Conservation (phyloP, 2,797 vertebrate species). For the Dendrocincla fuliginosa region DNA sequence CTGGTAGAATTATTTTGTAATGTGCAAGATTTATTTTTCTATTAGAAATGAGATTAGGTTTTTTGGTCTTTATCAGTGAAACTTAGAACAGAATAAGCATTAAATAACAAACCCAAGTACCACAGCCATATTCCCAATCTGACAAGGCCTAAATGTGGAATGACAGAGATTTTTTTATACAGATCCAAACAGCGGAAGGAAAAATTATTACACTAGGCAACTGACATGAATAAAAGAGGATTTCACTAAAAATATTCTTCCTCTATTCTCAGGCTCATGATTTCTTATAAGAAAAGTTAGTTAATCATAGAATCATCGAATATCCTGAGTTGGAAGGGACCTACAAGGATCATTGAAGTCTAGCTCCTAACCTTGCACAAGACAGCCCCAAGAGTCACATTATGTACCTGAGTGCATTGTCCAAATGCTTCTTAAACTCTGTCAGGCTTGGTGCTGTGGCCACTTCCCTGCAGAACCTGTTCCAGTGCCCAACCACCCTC, state of each 20-base stretch:
- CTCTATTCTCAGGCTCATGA: background rate
- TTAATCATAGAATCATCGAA: background rate
- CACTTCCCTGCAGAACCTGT: background rate
- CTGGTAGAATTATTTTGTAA: background rate
- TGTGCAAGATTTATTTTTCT: background rate
- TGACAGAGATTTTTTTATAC: background rate
- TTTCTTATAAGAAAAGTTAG: background rate
- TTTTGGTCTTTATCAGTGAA: conserved; percentile 13
- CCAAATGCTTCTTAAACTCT: background rate
- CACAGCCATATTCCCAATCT: background rate
- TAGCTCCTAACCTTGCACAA: background rate
- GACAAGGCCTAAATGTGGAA: background rate
- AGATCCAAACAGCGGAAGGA: background rate
- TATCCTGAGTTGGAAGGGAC: background rate
- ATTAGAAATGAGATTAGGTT: conserved; percentile 22
- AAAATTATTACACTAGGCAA: background rate
- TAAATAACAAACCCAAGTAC: background rate
- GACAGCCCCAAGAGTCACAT: background rate
- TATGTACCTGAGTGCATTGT: background rate
- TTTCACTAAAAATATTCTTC: background rate
- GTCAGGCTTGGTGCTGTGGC: background rate
- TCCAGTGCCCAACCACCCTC: background rate
- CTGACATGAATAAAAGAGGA: background rate
- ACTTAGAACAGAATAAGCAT: background rate
- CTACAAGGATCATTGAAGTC: background rate